Evolutionary conservation across 2,113 vertebrate genomes (phyloP).

Genomic region (Rhea pennata): DNA sequence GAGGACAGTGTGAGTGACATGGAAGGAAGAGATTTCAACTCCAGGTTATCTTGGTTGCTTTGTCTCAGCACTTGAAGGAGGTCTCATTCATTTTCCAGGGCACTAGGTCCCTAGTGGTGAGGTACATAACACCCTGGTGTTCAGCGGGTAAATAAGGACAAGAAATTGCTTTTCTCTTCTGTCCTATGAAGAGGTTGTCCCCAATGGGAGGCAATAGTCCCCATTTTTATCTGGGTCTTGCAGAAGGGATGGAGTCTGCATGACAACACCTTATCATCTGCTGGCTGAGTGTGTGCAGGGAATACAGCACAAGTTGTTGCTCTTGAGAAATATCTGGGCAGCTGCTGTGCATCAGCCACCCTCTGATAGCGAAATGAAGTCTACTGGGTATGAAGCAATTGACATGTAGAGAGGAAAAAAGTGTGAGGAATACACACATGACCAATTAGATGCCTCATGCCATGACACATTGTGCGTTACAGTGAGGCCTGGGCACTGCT

Average conservation of each 20-base stretch:
- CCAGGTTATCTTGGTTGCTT: neutral
- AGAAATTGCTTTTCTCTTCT: neutral
- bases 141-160: neutral
- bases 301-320: neutral
- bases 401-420: neutral
- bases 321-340: neutral
- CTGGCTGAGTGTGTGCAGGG: neutral
- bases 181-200: neutral
- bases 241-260: neutral
- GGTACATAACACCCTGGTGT: neutral
- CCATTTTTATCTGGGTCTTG: neutral
- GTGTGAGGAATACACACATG: neutral
- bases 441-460: neutral
- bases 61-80: neutral
- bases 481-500: neutral
- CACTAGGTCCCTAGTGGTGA: fast-evolving
- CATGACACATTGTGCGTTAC: neutral
- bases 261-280: fast-evolving
- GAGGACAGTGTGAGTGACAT: neutral
- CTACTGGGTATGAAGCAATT: neutral
- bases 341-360: neutral
- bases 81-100: neutral
- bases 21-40: neutral
- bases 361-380: neutral
- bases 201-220: neutral